A percentile compares a stretch with the other conserved stretches of the same genome.
These are phyloP conservation scores for Drosophila orena DNA, from an alignment of 1,140 invertebrate species.

Conservation along the genomic window DNA sequence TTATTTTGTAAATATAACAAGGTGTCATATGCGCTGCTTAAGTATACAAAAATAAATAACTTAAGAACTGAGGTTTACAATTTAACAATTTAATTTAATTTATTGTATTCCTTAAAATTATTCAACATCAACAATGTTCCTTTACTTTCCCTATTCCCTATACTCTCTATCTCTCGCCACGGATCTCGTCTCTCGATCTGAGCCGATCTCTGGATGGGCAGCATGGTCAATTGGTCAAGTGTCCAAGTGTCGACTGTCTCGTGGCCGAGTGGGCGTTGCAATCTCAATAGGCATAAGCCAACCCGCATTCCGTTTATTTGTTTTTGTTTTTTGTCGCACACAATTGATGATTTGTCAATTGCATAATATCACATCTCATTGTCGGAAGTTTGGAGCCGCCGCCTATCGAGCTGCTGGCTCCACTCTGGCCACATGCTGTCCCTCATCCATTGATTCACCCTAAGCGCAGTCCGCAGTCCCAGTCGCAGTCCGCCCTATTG, in stretches of 20 bases:
- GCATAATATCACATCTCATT: constrained; percentile 71
- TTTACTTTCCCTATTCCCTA: constrained; percentile 52
- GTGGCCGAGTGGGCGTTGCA: constrained; percentile 2
- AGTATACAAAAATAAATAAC: constrained; percentile 80
- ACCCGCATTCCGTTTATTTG: constrained; percentile 29
- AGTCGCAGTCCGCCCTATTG: constrained; percentile 45
- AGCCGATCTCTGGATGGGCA: constrained; percentile 6
- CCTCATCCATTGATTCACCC: constrained; percentile 30
- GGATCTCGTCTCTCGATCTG: constrained; percentile 9
- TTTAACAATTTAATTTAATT: constrained; percentile 78
- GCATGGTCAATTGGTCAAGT: constrained; percentile 2
- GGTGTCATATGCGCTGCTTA: constrained; percentile 75
- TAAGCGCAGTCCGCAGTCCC: constrained; percentile 53
- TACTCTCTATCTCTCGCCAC: constrained; percentile 10
- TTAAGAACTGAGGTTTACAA: constrained; percentile 81
- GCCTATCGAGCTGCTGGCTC: constrained; percentile 7
- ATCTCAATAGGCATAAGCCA: constrained; percentile 13
- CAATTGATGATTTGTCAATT: constrained; percentile 50
- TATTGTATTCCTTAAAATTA: constrained; percentile 75
- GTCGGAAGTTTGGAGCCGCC: constrained; percentile 21
- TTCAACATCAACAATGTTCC: constrained; percentile 81
- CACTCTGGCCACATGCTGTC: constrained; percentile 10
- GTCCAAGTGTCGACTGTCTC: constrained; percentile 10
- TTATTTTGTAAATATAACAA: constrained; percentile 73
- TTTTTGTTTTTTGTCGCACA: constrained; percentile 53